Evolutionary conservation across 1,140 invertebrate species (phyloP).

Genomic region (Steinernema feltiae): DNA sequence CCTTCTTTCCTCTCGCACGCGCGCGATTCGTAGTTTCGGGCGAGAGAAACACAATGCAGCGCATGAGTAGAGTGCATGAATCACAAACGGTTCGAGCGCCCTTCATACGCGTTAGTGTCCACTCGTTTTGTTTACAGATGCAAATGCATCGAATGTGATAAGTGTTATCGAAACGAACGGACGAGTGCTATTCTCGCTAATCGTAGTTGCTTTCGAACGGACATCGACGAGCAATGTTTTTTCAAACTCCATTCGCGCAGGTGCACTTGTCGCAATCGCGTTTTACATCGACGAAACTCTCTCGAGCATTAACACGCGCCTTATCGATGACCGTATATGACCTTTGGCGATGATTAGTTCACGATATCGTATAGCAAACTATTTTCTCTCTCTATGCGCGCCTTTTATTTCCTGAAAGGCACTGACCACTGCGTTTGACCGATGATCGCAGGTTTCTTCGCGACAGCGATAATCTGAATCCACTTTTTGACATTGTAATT

Average conservation of each 20-base stretch:
- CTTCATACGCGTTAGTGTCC: too few species aligned
- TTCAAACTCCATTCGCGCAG: background rate
- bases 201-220: background rate
- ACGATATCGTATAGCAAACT: background rate
- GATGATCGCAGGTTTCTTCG: too few species aligned
- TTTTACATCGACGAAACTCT: background rate
- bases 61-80: background rate
- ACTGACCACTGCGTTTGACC: too few species aligned
- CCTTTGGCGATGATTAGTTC: background rate
- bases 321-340: slow-evolving; percentile 11
- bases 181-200: background rate
- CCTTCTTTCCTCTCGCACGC: too few species aligned
- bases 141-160: too few species aligned
- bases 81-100: background rate
- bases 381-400: background rate
- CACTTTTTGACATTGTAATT: background rate
- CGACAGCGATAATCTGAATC: background rate
- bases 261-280: background rate
- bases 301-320: background rate
- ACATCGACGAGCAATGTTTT: background rate
- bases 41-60: too few species aligned
- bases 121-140: too few species aligned
- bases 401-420: background rate
- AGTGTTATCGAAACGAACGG: slow-evolving; percentile 13
- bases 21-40: too few species aligned